Evolutionary conservation across 2,888 invertebrate genomes (phyloP), one percentile per base, ranked within the genome.

Genomic region (Drosophila kuntzei): DNA sequence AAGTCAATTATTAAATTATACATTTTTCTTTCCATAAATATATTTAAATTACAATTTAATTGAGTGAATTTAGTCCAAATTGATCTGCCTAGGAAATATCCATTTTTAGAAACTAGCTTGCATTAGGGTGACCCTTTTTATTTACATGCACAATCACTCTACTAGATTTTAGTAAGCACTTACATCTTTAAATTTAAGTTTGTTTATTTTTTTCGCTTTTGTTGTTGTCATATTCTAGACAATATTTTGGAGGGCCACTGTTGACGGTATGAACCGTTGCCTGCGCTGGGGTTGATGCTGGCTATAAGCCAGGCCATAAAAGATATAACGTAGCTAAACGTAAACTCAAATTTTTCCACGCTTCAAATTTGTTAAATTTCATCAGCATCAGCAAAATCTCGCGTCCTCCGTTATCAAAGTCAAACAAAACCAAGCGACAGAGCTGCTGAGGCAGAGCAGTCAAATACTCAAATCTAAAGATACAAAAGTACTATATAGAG

Each of bases 291-390:
- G 20, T 22, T 14, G 36, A 3, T 50, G 34, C 11, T 20, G 68
- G 55, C 51, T 39, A 41, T 67, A 68, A 67, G 71, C 71, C 71
- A 37, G 65, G 65, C 64, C 18, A 70, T 82, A 70, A 85, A 79
- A 63, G 68, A 34, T 65, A 67, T 87, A 80, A 82, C 70, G 80
- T 83, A 58, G 71, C 67, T 47, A 16, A 75, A 46, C 32, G 63
- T 63, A 54, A 51, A 55, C 34, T 55, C 58, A 71, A 88, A 88
- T 83, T 88, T 82, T 83, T 83, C 78, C 81, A 88, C 78, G 81
- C 78, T 74, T 41, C 9, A 62, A 71, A 63, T 83, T 83, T 76
- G 60, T 80, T 51, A 71, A 77, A 83, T 83, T 83, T 77, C 80
- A 76, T 88, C 83, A 54, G 32, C 86, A 65, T 58, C 59, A 64